A percentile compares a stretch with the other conserved stretches of the same genome.
phyloP scores from a whole-genome alignment of 2,113 vertebrate genomes.

The Lagopus muta region DNA sequence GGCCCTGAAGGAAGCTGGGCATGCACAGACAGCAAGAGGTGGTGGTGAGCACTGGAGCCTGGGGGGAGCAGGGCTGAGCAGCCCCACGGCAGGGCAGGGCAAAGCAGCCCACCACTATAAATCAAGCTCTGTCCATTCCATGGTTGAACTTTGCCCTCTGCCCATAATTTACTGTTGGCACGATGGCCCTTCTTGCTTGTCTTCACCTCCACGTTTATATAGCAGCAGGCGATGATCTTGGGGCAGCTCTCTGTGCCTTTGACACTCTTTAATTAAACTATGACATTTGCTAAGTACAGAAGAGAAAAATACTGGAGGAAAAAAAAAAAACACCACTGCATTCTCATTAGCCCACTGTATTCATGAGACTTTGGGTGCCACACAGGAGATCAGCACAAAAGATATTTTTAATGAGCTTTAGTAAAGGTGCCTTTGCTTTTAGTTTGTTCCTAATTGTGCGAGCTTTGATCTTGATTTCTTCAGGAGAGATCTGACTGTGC shows the following conservation, averaged over 20 bases:
- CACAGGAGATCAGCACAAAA: background rate
- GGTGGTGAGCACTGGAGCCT: background rate
- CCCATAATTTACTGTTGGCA: background rate
- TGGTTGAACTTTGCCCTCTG: conserved; percentile 20
- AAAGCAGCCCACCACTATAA: background rate
- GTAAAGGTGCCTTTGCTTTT: conserved; percentile 60
- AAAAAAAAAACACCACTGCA: background rate
- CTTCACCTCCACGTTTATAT: conserved; percentile 61
- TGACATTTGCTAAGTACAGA: conserved; percentile 51
- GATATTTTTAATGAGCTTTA: conserved; percentile 57
- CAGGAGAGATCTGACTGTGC: background rate
- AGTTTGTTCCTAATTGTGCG: conserved; percentile 1
- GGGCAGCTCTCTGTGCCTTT: conserved; percentile 50
- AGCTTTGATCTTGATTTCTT: conserved; percentile 58
- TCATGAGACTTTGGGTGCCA: conserved; percentile 35
- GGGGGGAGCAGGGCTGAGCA: fast-evolving
- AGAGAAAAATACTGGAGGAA: conserved; percentile 38
- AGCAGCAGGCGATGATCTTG: conserved; percentile 54
- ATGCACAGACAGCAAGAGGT: background rate
- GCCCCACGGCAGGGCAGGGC: background rate
- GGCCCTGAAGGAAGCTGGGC: background rate
- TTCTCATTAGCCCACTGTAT: conserved; percentile 47
- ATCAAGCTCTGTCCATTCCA: background rate
- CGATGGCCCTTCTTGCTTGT: conserved; percentile 27
- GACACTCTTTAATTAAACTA: conserved; percentile 73